A percentile compares a stretch with the other conserved stretches of the same genome.
Conservation (phyloP, 2,113 vertebrate species). For the Calonectris borealis region DNA sequence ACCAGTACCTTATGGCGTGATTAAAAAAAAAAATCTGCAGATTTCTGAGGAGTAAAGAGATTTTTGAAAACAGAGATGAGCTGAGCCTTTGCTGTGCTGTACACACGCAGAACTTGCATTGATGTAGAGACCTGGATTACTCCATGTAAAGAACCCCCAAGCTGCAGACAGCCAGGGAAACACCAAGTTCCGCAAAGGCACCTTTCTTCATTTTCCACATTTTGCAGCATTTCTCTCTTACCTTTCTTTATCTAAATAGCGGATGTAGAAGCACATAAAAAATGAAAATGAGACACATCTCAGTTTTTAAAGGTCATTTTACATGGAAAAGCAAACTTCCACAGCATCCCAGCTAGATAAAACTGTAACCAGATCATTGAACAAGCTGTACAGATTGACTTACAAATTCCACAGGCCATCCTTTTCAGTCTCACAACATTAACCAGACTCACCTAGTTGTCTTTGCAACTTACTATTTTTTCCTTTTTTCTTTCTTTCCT, state of each 20-base stretch:
- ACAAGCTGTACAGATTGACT: neutral
- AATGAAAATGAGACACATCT: neutral
- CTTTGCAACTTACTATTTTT: neutral
- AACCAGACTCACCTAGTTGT: neutral
- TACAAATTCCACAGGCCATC: neutral
- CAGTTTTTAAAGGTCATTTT: neutral
- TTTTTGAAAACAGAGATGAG: neutral
- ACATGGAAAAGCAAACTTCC: neutral
- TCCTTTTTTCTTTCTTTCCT: neutral
- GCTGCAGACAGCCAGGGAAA: neutral
- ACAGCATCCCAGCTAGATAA: neutral
- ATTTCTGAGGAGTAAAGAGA: slow-evolving; percentile 45
- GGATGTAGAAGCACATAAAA: neutral
- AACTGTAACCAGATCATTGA: neutral
- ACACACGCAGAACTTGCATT: fast-evolving
- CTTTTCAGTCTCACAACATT: neutral
- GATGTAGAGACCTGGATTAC: neutral
- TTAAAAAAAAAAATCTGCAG: slow-evolving; percentile 33
- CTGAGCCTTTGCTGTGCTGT: neutral
- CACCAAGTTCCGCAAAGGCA: neutral
- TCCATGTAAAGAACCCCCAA: neutral
- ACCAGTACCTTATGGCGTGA: slow-evolving; percentile 72
- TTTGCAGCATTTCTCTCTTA: neutral
- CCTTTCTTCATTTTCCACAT: neutral
- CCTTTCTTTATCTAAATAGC: neutral